phyloP scores from a whole-genome alignment of 2,797 vertebrate genomes.

The Periophthalmus magnuspinnatus region DNA sequence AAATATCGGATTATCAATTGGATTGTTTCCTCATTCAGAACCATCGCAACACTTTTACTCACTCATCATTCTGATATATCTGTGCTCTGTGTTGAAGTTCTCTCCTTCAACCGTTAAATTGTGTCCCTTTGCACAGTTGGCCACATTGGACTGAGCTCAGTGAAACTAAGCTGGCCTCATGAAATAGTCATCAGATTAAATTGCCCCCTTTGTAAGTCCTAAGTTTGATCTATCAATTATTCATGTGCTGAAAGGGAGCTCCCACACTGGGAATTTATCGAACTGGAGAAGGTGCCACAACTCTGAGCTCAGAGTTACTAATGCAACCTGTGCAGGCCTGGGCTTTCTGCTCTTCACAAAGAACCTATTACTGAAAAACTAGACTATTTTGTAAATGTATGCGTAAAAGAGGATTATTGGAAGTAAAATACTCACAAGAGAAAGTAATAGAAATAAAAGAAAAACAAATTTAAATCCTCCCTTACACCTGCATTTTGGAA shows the following conservation, averaged over 20 bases:
- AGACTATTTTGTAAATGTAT: no score
- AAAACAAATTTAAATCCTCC: no score
- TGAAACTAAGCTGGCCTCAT: slow-evolving; percentile 70
- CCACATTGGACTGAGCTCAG: slow-evolving; percentile 52
- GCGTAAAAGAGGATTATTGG: no score
- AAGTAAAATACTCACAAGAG: no score
- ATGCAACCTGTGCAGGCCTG: slow-evolving; percentile 48
- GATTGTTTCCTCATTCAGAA: not conserved
- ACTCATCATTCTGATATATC: slow-evolving; percentile 20
- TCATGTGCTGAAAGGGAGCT: slow-evolving; percentile 71
- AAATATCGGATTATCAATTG: not conserved
- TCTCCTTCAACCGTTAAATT: slow-evolving; percentile 40
- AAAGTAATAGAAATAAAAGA: no score
- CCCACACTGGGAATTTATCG: slow-evolving; percentile 65
- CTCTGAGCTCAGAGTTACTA: slow-evolving; percentile 54
- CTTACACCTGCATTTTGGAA: no score
- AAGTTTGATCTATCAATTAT: slow-evolving; percentile 78
- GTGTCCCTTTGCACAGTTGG: slow-evolving; percentile 38
- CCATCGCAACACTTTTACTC: not conserved
- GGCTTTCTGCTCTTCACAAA: slow-evolving; percentile 31
- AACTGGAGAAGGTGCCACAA: slow-evolving; percentile 67
- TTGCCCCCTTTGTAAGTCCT: slow-evolving; percentile 75
- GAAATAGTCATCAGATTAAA: slow-evolving; percentile 78
- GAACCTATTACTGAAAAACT: not conserved
- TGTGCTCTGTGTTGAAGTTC: slow-evolving; percentile 42